Conservation (phyloP, 2,797 vertebrate species). For the Naso thynnoides region DNA sequence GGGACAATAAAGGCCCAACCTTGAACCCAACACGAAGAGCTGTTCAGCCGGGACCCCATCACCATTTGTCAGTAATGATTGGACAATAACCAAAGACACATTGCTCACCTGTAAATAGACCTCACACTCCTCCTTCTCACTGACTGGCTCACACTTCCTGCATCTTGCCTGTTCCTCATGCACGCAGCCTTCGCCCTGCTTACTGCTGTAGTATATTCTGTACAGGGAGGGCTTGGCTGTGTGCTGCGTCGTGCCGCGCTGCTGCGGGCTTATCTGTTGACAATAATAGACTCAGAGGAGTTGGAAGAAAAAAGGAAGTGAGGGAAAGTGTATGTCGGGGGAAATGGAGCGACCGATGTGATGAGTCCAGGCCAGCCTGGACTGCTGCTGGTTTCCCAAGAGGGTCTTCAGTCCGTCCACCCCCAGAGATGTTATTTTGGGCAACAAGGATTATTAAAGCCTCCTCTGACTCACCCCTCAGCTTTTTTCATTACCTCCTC, state of each 20-base stretch:
- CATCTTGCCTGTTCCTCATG: constrained; percentile 16
- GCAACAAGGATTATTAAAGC: constrained; percentile 76
- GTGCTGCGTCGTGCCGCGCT: constrained; percentile 49
- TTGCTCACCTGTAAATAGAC: constrained; percentile 52
- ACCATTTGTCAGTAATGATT: constrained; percentile 54
- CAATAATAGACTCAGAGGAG: constrained; percentile 63
- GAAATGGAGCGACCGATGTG: constrained; percentile 17
- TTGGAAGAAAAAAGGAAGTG: constrained; percentile 15
- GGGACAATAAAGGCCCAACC: constrained; percentile 48
- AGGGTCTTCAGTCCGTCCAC: constrained; percentile 46
- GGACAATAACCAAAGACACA: constrained; percentile 52
- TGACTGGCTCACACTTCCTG: constrained; percentile 34
- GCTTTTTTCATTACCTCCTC: constrained; percentile 78
- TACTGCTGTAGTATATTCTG: constrained; percentile 48
- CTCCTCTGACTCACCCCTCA: constrained; percentile 76
- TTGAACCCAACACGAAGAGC: constrained; percentile 57
- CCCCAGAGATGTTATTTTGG: constrained; percentile 74
- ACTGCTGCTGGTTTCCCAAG: constrained; percentile 44
- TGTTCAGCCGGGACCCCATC: constrained; percentile 49
- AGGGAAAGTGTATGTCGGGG: constrained; percentile 10
- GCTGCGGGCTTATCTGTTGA: constrained; percentile 71
- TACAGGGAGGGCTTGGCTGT: constrained; percentile 53
- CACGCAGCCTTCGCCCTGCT: constrained; percentile 31
- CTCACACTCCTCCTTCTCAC: constrained; percentile 11
- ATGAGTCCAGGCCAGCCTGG: constrained; percentile 35